Base-by-base conservation (phyloP, 2,797 vertebrate species). In the Microctenopoma steveboyesi region DNA sequence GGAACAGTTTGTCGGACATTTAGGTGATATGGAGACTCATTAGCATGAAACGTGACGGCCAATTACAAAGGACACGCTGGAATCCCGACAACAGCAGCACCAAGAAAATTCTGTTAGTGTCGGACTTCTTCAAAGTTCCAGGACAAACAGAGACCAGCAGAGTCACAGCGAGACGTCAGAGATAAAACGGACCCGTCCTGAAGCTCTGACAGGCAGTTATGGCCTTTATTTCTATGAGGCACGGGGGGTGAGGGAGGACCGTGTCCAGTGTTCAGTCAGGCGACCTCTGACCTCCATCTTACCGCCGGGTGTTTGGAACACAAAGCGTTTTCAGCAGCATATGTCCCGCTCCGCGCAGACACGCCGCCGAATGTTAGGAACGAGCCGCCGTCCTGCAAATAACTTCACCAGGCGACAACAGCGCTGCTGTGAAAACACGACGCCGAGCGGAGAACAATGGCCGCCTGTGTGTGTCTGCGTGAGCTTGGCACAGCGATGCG, bases 1-100 rank as follows among this genome's bases (percentile, higher is more conserved):
- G 85, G 89, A 88, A 87, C 89, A 90, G 86, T 90, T 88, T 90
- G 89, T 81, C 42, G 61, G 78, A 90, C 86, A 87, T 84, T 89
- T 82, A 88, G 79, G 86, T 88, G 86, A 88, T 76, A 85, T 76
- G 78, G 71, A 84, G 79, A 79, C 85, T 89, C 86, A 89, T 90
- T 89, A 90, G 74, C n/a, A 58, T 16, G 1, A 42, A 45, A 69
- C 28, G 63, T 69, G 56, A 56, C 57, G 81, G 88, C 86, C 88
- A 90, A 70, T 50, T 48, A 49, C 73, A 71, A 50, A 45, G 73
- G 64, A 0, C 39, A 49, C 64, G 74, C 8, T 83, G 82, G 78
- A 82, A 33, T 14, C 22, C 7, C 27, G 51, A 57, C 33, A 30
- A 52, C 27, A 14, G 58, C 35, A 25, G 56, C 22, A 58, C 14